Conservation (phyloP, 2,797 vertebrate genomes). For the Phoebastria nigripes region DNA sequence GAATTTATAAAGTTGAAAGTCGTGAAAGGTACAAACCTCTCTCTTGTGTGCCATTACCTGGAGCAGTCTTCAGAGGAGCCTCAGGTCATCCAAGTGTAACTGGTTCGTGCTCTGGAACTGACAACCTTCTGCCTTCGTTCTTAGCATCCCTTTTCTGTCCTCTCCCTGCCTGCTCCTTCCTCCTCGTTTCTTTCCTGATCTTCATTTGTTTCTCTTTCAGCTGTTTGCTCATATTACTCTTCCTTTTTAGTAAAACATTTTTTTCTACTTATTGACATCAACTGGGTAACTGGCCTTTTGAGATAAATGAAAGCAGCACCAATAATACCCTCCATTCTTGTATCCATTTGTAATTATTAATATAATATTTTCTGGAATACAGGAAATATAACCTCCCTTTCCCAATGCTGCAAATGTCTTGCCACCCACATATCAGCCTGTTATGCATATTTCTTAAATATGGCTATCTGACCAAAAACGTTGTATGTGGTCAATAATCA, state of each 20-base stretch:
- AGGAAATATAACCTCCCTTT: neutral
- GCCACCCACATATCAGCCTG: neutral
- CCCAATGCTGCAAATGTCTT: neutral
- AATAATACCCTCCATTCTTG: neutral
- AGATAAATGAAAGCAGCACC: neutral
- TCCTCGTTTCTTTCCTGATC: neutral
- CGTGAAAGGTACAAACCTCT: neutral
- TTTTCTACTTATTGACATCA: neutral
- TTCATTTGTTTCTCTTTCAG: neutral
- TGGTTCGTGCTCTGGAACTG: neutral
- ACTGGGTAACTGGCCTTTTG: neutral
- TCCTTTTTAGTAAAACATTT: neutral
- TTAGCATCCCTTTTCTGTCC: neutral
- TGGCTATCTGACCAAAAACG: neutral
- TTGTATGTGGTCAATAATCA: neutral
- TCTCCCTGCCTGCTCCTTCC: neutral
- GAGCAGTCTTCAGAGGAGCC: neutral
- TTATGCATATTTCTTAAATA: neutral
- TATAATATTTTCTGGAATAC: neutral
- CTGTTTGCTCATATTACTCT: neutral
- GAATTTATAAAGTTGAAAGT: neutral
- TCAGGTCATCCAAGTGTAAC: neutral
- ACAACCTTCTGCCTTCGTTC: neutral
- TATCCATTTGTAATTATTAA: neutral
- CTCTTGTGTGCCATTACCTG: neutral